Percentiles rank a stretch among this genome's conserved stretches.
phyloP scores from a whole-genome alignment of 2,797 vertebrate genomes.

The Arrhamphus sclerolepis region DNA sequence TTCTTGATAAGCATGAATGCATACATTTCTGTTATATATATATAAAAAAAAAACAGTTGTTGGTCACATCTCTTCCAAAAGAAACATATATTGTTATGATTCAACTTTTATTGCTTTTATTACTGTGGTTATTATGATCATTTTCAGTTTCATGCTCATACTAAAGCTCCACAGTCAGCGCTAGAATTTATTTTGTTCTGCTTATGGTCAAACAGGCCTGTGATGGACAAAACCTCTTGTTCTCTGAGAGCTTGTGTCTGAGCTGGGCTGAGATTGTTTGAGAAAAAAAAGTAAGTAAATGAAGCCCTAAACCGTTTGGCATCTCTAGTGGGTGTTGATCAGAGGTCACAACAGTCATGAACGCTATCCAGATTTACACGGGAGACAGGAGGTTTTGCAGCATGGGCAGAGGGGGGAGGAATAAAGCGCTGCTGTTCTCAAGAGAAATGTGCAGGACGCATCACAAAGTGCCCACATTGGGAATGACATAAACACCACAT shows the following conservation, averaged over 20 bases:
- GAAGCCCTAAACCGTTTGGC: constrained; percentile 26
- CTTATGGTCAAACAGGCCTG: constrained; percentile 49
- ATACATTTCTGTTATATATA: neutral
- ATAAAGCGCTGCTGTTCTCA: constrained; percentile 6
- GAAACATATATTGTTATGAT: no score
- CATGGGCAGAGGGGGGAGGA: constrained; percentile 1
- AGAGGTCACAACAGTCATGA: constrained; percentile 47
- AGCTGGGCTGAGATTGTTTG: constrained; percentile 49
- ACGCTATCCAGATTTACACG: constrained; percentile 35
- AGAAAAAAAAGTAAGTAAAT: neutral
- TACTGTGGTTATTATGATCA: no score
- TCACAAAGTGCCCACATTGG: neutral
- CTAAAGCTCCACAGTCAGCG: neutral
- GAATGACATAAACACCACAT: no score
- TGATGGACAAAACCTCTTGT: constrained; percentile 67
- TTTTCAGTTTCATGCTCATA: no score
- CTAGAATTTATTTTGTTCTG: constrained; percentile 48
- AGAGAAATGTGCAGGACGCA: constrained; percentile 4
- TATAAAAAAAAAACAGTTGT: no score
- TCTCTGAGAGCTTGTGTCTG: constrained; percentile 40
- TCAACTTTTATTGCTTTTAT: no score
- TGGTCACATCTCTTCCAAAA: no score
- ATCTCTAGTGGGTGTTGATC: constrained; percentile 23
- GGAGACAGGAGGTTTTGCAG: constrained; percentile 11
- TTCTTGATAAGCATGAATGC: neutral